Percentiles rank a stretch among this genome's conserved stretches.
Evolutionary conservation across 1,140 invertebrate species (phyloP).

Genomic region (Andricus grossulariae): DNA sequence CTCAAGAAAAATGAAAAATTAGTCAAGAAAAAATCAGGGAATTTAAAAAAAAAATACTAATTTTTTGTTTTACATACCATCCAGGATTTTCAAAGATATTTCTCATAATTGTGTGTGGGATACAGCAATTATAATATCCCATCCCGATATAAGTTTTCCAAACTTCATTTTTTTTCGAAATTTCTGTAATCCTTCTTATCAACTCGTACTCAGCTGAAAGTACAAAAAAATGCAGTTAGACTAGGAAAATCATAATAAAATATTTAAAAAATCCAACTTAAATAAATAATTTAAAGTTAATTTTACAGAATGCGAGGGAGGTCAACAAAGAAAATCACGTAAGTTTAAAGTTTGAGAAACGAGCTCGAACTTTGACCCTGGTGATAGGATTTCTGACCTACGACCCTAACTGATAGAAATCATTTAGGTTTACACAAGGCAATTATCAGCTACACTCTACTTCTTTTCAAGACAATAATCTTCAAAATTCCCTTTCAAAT

Average conservation of each 20-base stretch:
- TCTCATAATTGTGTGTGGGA: slow-evolving; percentile 95
- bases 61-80: slow-evolving; percentile 82
- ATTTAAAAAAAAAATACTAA: too few relatives aligned
- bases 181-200: slow-evolving; percentile 85
- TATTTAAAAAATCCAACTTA: too few relatives aligned
- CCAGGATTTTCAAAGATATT: slow-evolving; percentile 99
- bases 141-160: slow-evolving; percentile 99
- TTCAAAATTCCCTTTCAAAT: neutral
- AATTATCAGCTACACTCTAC: slow-evolving; percentile 42
- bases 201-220: slow-evolving; percentile 91
- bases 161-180: slow-evolving; percentile 92
- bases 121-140: slow-evolving; percentile 98
- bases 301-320: slow-evolving; percentile 3
- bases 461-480: slow-evolving; percentile 15
- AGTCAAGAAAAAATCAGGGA: too few relatives aligned
- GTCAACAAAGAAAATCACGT: slow-evolving; percentile 53
- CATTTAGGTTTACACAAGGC: slow-evolving; percentile 13
- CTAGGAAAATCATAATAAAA: neutral
- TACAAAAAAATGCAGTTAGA: slow-evolving; percentile 42
- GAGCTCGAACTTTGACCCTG: slow-evolving; percentile 54
- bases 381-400: slow-evolving; percentile 22
- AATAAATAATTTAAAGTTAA: neutral
- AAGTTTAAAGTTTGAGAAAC: slow-evolving; percentile 50
- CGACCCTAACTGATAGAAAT: slow-evolving; percentile 28
- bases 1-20: neutral